These are phyloP conservation scores for Tetraodon nigroviridis DNA, from an alignment of 2,113 vertebrate genomes.

Conservation along the genomic window DNA sequence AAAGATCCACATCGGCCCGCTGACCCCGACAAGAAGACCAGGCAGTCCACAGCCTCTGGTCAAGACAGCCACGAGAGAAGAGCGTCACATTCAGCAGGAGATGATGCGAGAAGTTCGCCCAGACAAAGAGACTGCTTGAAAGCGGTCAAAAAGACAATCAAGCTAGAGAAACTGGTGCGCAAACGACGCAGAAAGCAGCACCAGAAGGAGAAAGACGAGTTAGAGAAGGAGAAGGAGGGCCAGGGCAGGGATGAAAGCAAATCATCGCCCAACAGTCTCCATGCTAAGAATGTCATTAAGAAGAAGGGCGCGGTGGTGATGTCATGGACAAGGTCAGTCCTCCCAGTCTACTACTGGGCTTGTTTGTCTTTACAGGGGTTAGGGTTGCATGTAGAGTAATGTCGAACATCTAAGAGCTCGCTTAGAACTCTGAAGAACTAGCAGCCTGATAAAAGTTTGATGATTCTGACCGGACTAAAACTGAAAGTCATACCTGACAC, in stretches of 20 bases:
- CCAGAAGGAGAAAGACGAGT: slow-evolving; percentile 45
- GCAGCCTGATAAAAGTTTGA: no score
- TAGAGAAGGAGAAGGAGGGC: background rate
- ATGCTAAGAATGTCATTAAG: slow-evolving; percentile 90
- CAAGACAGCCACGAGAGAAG: slow-evolving; percentile 4
- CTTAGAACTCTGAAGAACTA: no score
- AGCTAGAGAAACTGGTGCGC: slow-evolving; percentile 44
- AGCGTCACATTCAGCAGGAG: slow-evolving; percentile 5
- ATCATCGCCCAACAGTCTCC: slow-evolving; percentile 76
- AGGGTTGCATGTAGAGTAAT: no score
- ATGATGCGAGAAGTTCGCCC: background rate
- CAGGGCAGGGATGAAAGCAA: slow-evolving; percentile 13
- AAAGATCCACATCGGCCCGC: no score
- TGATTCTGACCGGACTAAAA: no score
- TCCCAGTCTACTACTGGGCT: background rate
- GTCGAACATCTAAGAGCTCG: no score
- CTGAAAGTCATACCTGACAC: no score
- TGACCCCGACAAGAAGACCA: background rate
- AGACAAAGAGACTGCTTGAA: background rate
- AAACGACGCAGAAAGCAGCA: slow-evolving; percentile 68
- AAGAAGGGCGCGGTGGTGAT: slow-evolving; percentile 92
- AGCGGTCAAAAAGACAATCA: slow-evolving; percentile 60
- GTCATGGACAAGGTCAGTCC: slow-evolving; percentile 88
- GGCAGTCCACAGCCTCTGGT: background rate
- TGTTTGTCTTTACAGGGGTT: no score